Percentiles rank a stretch among this genome's conserved stretches.
Conservation (phyloP, 1,140 invertebrate species). For the Meloidogyne exigua region DNA sequence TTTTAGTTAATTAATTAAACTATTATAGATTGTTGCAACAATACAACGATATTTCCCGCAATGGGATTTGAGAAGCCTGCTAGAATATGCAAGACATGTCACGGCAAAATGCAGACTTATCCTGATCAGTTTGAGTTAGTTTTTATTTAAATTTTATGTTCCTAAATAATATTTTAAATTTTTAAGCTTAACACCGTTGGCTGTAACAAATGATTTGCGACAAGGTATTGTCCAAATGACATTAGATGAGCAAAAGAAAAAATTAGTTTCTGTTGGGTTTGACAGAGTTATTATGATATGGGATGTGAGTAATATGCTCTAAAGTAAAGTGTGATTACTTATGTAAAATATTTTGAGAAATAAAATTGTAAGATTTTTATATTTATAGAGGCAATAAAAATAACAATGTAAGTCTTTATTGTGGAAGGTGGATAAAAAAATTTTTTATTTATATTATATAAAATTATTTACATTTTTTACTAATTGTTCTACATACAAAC, state of each 20-base stretch:
- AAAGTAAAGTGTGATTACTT: conserved; percentile 15
- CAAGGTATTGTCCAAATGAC: conserved; percentile 84
- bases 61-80: conserved; percentile 98
- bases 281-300: conserved; percentile 86
- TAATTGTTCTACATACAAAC: not conserved
- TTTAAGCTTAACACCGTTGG: conserved; percentile 79
- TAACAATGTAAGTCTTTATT: not conserved
- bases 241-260: conserved; percentile 80
- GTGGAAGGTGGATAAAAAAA: not conserved
- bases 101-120: conserved; percentile 65
- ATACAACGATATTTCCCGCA: conserved; percentile 81
- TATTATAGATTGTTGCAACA: conserved; percentile 80
- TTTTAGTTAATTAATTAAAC: conserved; percentile 17
- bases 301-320: conserved; percentile 51
- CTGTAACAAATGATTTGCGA: conserved; percentile 89
- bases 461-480: not conserved
- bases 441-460: not conserved
- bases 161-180: not conserved
- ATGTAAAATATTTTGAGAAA: not conserved
- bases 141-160: conserved; percentile 29
- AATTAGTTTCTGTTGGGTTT: conserved; percentile 85
- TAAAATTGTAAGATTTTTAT: not conserved
- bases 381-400: not conserved
- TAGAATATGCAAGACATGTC: conserved; percentile 87
- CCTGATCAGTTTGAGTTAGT: conserved; percentile 65